phyloP scores from a whole-genome alignment of 2,113 vertebrate genomes.

The Gymnobelideus leadbeateri region DNA sequence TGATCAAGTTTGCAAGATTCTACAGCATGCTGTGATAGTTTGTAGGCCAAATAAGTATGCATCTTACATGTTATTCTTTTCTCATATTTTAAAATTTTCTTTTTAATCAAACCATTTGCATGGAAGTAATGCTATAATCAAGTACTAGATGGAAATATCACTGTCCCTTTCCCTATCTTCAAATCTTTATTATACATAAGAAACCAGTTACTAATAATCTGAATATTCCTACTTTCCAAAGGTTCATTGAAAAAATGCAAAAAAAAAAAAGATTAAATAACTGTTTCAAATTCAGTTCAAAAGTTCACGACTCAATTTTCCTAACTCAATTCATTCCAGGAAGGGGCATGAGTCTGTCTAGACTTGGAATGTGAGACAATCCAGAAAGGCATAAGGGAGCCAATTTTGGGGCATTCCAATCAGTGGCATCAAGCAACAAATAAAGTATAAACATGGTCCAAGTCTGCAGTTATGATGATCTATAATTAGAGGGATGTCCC shows the following conservation, averaged over 20 bases:
- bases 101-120: constrained; percentile 18
- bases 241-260: background rate
- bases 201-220: constrained; percentile 39
- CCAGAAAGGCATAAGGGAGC: constrained; percentile 9
- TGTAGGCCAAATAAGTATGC: constrained; percentile 5
- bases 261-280: background rate
- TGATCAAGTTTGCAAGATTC: constrained; percentile 32
- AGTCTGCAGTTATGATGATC: background rate
- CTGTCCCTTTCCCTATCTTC: background rate
- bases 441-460: background rate
- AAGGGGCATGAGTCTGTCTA: background rate
- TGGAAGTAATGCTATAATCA: constrained; percentile 39
- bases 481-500: background rate
- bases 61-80: background rate
- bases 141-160: background rate
- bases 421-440: background rate
- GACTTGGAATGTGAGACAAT: background rate
- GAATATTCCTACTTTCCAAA: constrained; percentile 13
- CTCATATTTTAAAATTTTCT: constrained; percentile 24
- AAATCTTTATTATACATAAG: constrained; percentile 5
- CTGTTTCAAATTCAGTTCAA: background rate
- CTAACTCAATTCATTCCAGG: constrained; percentile 1
- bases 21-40: background rate
- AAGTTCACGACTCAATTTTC: background rate
- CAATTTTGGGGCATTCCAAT: background rate